Base-by-base conservation (phyloP, 2,888 invertebrate species). In the Balanococcus diminutus region DNA sequence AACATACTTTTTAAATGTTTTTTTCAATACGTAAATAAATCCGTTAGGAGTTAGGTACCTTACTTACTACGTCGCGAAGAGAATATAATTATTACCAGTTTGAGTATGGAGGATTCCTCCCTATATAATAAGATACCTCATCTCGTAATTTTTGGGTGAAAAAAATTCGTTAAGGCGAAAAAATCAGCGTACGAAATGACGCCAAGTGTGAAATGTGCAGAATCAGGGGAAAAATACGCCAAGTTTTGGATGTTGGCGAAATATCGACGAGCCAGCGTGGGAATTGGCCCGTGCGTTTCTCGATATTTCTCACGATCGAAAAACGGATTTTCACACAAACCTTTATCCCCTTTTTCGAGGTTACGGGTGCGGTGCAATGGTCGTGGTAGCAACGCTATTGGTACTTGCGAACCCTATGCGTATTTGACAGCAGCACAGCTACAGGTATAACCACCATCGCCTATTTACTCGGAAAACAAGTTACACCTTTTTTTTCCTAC, bases 321-420 rank as follows among this genome's bases (percentile, higher is more conserved):
- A 83, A 83, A 83, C 83, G 83, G 83, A 83, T 83, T 83, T 83
- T 83, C 83, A 83, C 83, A 83, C 83, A 83, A 83, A 83, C 83
- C 83, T 83, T 83, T 83, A 61, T 83, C 83, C 83, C 83, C 83
- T 67, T 83, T 82, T 16, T 56, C 28, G 56, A 28, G 28, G 82
- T 31, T 67, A 67, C 51, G 14, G 81, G 25, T 39, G 56, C 56
- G 82, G n/a, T 83, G 56, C n/a, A n/a, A n/a, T n/a, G 36, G 25
- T 46, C 3, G 56, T 56, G 31, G 19, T n/a, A 75, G 28, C 61
- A 19, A 4, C 19, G 11, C 42, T 61, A 61, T 61, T 83, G 61
- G 83, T 83, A 83, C 83, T 83, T 83, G 83, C 83, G 83, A 83
- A 83, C 83, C 83, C 83, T 83, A 22, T 16, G 39, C 32, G 81